Percentiles rank a stretch among this genome's conserved stretches.
phyloP scores from a whole-genome alignment of 1,140 invertebrate genomes.

The Tetranychus cinnabarinus region DNA sequence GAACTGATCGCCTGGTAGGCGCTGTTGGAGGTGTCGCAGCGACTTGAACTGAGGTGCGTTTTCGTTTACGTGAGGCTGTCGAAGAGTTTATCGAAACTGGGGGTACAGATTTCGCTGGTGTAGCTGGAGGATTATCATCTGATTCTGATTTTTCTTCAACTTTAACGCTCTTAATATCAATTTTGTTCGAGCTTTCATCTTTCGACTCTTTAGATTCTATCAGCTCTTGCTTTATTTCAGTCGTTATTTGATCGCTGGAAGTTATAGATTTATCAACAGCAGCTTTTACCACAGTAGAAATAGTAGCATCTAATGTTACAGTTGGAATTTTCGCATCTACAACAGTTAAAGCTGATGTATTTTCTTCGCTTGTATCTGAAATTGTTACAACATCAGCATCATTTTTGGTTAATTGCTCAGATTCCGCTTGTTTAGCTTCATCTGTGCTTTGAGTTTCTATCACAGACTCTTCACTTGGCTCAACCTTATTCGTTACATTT shows the following conservation, averaged over 20 bases:
- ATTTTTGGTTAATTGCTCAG: too few species aligned
- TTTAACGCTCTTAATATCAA: constrained; percentile 1
- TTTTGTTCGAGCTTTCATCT: not conserved
- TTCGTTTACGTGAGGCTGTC: not conserved
- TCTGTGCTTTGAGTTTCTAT: too few species aligned
- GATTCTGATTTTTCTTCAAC: not conserved
- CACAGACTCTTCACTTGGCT: too few species aligned
- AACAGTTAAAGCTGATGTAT: too few species aligned
- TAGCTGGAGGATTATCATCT: not conserved
- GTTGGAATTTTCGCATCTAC: too few species aligned
- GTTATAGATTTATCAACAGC: not conserved
- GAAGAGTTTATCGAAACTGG: not conserved
- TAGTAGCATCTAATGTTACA: too few species aligned
- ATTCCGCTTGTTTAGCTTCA: too few species aligned
- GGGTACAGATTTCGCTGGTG: not conserved
- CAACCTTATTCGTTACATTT: not conserved
- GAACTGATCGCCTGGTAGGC: too few species aligned
- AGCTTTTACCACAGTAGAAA: too few species aligned
- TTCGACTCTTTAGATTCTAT: not conserved
- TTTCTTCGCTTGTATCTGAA: too few species aligned
- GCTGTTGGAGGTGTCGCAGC: not conserved
- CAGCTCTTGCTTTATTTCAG: not conserved
- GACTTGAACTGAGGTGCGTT: not conserved
- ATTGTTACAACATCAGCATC: too few species aligned
- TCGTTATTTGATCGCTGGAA: not conserved